Evolutionary conservation across 92 coral and sea anemone species (phyloP).

Genomic region (Diadumene lineata): DNA sequence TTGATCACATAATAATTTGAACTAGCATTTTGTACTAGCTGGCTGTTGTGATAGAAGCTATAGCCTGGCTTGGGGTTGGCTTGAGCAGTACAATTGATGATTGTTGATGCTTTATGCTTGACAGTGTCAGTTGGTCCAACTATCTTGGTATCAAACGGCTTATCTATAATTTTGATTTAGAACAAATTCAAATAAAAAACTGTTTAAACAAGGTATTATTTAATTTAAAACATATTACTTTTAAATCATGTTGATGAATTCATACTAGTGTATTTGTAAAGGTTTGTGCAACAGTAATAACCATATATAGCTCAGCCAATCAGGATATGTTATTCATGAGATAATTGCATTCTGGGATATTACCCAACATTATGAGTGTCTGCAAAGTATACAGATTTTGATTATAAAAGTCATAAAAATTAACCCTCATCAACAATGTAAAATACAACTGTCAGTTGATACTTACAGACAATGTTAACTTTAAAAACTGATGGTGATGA

Average conservation of each 20-base stretch:
- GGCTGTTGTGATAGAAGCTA: conserved; percentile 17
- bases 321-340: too few species aligned
- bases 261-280: too few species aligned
- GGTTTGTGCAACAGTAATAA: too few species aligned
- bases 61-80: conserved; percentile 31
- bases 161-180: background rate
- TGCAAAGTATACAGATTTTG: too few species aligned
- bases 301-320: too few species aligned
- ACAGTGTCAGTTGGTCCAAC: conserved; percentile 1
- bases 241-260: too few species aligned
- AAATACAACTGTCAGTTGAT: background rate
- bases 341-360: too few species aligned
- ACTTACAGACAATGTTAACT: conserved; percentile 43
- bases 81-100: conserved; percentile 27
- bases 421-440: background rate
- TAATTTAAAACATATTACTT: too few species aligned
- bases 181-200: too few species aligned
- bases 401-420: too few species aligned
- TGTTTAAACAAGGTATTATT: too few species aligned
- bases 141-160: conserved; percentile 11
- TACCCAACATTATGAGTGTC: too few species aligned
- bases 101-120: background rate
- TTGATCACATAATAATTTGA: conserved; percentile 4
- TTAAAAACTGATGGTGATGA: conserved; percentile 34
- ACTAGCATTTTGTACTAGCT: conserved; percentile 18